Conservation (phyloP, 1,140 invertebrate species). For the Eriosoma lanigerum region DNA sequence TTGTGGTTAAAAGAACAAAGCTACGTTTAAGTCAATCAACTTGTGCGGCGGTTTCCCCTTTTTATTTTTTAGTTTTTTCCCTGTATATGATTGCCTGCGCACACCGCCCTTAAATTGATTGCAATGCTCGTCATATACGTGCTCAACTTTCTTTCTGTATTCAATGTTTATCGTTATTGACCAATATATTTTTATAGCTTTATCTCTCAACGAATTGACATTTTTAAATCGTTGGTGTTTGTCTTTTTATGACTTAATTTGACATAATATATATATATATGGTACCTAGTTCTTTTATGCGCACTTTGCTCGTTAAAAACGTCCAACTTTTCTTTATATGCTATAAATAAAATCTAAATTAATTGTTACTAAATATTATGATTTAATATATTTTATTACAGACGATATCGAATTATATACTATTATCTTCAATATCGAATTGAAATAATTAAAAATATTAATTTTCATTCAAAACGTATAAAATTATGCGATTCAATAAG, state of each 20-base stretch:
- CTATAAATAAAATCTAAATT: too few relatives aligned
- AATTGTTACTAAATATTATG: too few relatives aligned
- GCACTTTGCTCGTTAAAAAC: too few relatives aligned
- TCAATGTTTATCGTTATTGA: slow-evolving; percentile 18
- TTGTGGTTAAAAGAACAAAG: slow-evolving; percentile 38
- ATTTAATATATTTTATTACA: too few relatives aligned
- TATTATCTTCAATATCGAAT: too few relatives aligned
- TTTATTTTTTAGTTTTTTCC: background rate
- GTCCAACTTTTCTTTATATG: too few relatives aligned
- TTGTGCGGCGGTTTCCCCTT: slow-evolving; percentile 21
- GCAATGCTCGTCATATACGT: background rate
- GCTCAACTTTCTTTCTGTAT: slow-evolving; percentile 1
- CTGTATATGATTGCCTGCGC: background rate
- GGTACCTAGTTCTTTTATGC: too few relatives aligned
- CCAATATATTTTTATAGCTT: slow-evolving; percentile 21
- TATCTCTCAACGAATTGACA: slow-evolving; percentile 18
- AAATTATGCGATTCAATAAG: too few relatives aligned
- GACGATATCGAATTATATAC: too few relatives aligned
- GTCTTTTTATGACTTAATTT: slow-evolving; percentile 13
- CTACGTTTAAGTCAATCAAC: slow-evolving; percentile 46
- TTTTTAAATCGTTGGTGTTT: slow-evolving; percentile 6
- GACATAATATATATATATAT: background rate
- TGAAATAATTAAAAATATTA: too few relatives aligned
- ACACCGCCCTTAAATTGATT: slow-evolving; percentile 34
- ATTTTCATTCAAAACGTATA: too few relatives aligned